Percentiles rank a stretch among this genome's conserved stretches.
These are phyloP conservation scores for Alloplasta piceator DNA, from an alignment of 2,888 invertebrate species.

Conservation along the genomic window DNA sequence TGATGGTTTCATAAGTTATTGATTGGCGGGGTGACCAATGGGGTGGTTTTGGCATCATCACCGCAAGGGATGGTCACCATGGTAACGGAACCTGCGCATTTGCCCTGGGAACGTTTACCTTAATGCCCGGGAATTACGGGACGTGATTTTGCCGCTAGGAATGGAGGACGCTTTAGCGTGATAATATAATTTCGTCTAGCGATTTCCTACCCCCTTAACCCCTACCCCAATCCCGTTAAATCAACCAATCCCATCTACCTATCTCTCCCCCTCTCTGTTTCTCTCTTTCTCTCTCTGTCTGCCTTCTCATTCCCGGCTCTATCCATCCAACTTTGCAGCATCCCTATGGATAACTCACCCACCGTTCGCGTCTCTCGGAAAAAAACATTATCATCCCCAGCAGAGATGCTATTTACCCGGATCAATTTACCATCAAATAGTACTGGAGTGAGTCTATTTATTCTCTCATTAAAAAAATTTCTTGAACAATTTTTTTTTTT, in stretches of 20 bases:
- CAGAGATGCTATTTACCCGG: neutral
- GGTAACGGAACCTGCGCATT: conserved; percentile 78
- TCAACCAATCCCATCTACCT: neutral
- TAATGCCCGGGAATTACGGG: conserved; percentile 83
- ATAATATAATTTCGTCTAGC: conserved; percentile 80
- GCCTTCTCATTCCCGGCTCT: conserved; percentile 22
- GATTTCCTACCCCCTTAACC: conserved; percentile 71
- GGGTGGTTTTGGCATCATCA: conserved; percentile 62
- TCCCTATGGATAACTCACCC: neutral
- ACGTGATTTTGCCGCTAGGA: conserved; percentile 79
- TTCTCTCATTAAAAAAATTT: neutral
- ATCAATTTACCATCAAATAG: no score
- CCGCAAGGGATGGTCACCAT: conserved; percentile 72
- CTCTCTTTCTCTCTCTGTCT: conserved; percentile 36
- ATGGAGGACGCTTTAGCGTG: conserved; percentile 80
- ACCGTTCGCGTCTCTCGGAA: conserved; percentile 1
- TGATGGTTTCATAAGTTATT: conserved; percentile 82
- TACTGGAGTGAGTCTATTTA: conserved; percentile 8
- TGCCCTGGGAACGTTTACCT: conserved; percentile 81
- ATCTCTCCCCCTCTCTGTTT: conserved; percentile 11
- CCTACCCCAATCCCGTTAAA: conserved; percentile 45
- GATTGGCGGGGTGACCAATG: conserved; percentile 78
- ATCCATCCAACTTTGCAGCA: conserved; percentile 8
- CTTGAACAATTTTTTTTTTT: no score
- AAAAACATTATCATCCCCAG: neutral